A percentile compares a stretch with the other conserved stretches of the same genome.
Evolutionary conservation across 1,140 invertebrate species (phyloP).

Genomic region (Cepaea nemoralis): DNA sequence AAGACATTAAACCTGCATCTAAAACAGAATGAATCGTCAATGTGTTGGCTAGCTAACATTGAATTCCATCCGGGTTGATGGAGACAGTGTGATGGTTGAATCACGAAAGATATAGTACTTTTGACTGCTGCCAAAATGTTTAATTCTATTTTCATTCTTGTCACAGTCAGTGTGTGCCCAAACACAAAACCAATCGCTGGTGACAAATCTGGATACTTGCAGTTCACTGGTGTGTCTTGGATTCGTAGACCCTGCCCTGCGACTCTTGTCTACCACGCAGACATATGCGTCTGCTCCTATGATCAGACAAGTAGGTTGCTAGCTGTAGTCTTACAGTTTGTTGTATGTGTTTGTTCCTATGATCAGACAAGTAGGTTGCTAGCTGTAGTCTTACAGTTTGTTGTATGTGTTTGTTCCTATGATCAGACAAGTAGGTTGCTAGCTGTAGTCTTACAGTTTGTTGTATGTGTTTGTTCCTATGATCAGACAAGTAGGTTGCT

Average conservation of each 20-base stretch:
- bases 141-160: not conserved
- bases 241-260: not conserved
- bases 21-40: too few species aligned
- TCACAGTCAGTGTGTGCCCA: not conserved
- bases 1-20: too few species aligned
- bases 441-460: too few species aligned
- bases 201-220: not conserved
- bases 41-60: too few species aligned
- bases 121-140: too few species aligned
- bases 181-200: not conserved
- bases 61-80: too few species aligned
- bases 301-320: not conserved
- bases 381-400: not conserved
- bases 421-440: too few species aligned
- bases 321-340: not conserved
- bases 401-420: not conserved
- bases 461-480: too few species aligned
- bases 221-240: constrained; percentile 14
- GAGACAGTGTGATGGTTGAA: too few species aligned
- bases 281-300: not conserved
- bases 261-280: not conserved
- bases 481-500: too few species aligned
- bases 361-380: not conserved
- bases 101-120: too few species aligned
- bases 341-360: not conserved